Base-by-base conservation (phyloP, 2,113 vertebrate genomes). In the Cyphomyrus discorhynchus region DNA sequence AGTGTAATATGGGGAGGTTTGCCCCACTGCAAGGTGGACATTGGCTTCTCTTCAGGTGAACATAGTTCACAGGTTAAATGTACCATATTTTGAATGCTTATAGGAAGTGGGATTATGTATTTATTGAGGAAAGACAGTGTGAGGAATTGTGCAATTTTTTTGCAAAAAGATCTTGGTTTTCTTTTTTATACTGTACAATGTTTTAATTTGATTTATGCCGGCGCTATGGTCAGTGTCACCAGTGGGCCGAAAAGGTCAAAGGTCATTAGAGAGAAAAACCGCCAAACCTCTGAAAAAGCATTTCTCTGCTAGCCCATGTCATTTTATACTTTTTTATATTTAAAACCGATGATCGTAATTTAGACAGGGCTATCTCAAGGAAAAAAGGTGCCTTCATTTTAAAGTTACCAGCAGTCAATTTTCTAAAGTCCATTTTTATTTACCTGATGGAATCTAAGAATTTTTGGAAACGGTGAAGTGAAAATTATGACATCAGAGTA, bases 311-410 rank as follows among this genome's bases (percentile, higher is more conserved):
- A 45, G 86, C 39, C 42, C 88, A 70, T 66, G 89, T 88, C n/a
- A 52, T 92, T 91, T 93, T 91, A 90, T 46, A 5, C 35, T 88
- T 89, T 90, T 93, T 92, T 93, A 82, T 92, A 92, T 90, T 91
- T 87, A 86, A 90, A 89, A 80, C 80, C 66, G 74, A 47, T 31
- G 58, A 31, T 45, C 52, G 31, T 56, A 89, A 89, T 49, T 66
- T 66, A 88, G 39, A 83, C 17, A 56, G 39, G 62, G 56, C 74
- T 89, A 82, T 91, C 70, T 90, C 77, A 91, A 92, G 89, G 88
- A 92, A 89, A 66, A 70, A 70, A 24, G 91, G 93, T 93, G 93
- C 93, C 93, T 93, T 93, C 91, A 91, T 91, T 91, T 87, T 8
- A 91, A 91, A 87, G 31, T 87, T 45, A 92, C 90, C 93, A 93